Percentiles rank a stretch among this genome's conserved stretches.
These are phyloP conservation scores for Tyto alba DNA, from an alignment of 2,113 vertebrate species.

Conservation along the genomic window DNA sequence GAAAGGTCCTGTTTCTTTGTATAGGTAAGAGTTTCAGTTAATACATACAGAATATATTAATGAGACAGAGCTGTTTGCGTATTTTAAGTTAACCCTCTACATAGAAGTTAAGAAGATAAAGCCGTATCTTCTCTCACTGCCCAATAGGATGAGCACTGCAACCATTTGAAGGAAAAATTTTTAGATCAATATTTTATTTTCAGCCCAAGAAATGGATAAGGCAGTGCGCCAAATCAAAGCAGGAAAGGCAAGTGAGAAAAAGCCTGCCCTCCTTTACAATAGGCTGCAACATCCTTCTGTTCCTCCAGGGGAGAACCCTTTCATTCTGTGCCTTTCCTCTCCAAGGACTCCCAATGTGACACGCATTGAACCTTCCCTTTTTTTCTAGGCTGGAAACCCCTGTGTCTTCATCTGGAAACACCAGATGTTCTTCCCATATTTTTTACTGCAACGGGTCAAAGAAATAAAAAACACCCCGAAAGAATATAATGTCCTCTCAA, in stretches of 20 bases:
- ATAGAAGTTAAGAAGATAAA: neutral
- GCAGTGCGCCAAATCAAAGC: constrained; percentile 17
- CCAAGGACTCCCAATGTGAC: neutral
- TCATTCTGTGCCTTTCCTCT: neutral
- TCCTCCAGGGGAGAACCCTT: neutral
- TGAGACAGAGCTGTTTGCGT: neutral
- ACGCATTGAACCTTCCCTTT: neutral
- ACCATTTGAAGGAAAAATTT: neutral
- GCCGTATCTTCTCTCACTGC: neutral
- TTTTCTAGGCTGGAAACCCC: neutral
- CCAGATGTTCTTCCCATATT: neutral
- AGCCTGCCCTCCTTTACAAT: neutral
- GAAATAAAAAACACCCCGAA: neutral
- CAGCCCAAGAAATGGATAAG: neutral
- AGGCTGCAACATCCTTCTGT: neutral
- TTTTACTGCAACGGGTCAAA: neutral
- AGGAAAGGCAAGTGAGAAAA: neutral
- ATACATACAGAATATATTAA: neutral
- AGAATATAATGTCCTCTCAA: neutral
- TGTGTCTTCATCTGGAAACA: constrained; percentile 7
- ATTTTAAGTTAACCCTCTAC: neutral
- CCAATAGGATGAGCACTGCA: neutral
- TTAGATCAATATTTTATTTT: constrained; percentile 43
- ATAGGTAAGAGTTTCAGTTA: neutral
- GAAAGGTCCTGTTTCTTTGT: neutral